Evolutionary conservation across 1,140 invertebrate genomes (phyloP).

Genomic region (Panagrolaimus sp.): DNA sequence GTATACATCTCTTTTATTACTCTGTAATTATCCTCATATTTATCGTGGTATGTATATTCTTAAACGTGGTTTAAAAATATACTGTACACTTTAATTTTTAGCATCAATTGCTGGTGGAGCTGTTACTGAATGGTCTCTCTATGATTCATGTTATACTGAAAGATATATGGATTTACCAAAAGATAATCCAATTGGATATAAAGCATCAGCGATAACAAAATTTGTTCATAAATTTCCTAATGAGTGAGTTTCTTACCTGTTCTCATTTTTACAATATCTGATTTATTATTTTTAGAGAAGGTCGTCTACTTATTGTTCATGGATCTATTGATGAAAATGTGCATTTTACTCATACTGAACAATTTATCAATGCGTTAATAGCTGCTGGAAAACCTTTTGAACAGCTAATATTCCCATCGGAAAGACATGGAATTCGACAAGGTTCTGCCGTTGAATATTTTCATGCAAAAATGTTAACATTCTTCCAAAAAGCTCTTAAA

Average conservation of each 20-base stretch:
- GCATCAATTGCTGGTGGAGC: conserved; percentile 85
- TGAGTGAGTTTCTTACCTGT: conserved; percentile 69
- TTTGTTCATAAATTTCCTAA: conserved; percentile 81
- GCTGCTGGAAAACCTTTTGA: conserved; percentile 85
- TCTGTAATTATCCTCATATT: conserved; percentile 48
- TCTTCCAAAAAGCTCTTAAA: conserved; percentile 41
- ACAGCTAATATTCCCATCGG: conserved; percentile 67
- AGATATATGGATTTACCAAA: conserved; percentile 91
- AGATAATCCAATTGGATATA: conserved; percentile 72
- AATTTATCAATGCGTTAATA: conserved; percentile 79
- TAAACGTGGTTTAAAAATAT: no score
- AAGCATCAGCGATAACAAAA: conserved; percentile 70
- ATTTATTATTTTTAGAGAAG: conserved; percentile 71
- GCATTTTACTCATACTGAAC: conserved; percentile 92
- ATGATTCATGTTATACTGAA: conserved; percentile 87
- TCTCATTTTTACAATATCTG: background rate
- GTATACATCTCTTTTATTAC: conserved; percentile 42
- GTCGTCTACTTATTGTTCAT: conserved; percentile 89
- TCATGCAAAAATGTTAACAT: conserved; percentile 48
- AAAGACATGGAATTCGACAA: conserved; percentile 51
- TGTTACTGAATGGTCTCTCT: conserved; percentile 88
- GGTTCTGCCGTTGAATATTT: conserved; percentile 44
- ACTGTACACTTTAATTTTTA: no score
- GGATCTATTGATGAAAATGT: conserved; percentile 98
- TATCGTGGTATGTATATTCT: conserved; percentile 24